Evolutionary conservation across 2,797 vertebrate genomes (phyloP).

Genomic region (Xiphorhynchus erythropygius): DNA sequence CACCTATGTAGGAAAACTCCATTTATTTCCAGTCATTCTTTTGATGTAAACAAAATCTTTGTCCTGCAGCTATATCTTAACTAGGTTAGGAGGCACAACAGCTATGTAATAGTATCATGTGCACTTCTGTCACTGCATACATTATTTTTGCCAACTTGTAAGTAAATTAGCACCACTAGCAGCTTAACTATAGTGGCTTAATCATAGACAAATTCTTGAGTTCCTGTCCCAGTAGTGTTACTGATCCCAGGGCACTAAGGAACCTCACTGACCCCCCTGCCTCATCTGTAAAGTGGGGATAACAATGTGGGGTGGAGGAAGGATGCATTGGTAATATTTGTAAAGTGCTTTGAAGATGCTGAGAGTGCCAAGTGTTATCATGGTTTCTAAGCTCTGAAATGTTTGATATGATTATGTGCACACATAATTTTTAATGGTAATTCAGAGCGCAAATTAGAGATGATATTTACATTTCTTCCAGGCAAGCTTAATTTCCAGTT

Average conservation of each 20-base stretch:
- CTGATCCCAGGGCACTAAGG: conserved; percentile 7
- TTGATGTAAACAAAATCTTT: conserved; percentile 12
- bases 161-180: conserved; percentile 38
- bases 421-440: conserved; percentile 72
- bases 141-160: conserved; percentile 18
- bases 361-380: conserved; percentile 54
- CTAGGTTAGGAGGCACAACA: background rate
- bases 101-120: background rate
- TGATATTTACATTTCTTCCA: conserved; percentile 75
- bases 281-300: conserved; percentile 51
- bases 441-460: conserved; percentile 71
- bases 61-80: conserved; percentile 24
- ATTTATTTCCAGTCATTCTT: conserved; percentile 7
- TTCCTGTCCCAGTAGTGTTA: background rate
- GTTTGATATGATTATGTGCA: conserved; percentile 69
- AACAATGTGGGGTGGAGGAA: conserved; percentile 42
- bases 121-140: background rate
- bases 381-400: conserved; percentile 67
- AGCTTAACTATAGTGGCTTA: background rate
- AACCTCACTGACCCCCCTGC: background rate
- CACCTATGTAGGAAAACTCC: background rate
- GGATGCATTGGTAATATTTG: conserved; percentile 34
- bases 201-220: background rate
- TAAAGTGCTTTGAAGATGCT: conserved; percentile 66
- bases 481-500: conserved; percentile 76